Evolutionary conservation across 2,797 vertebrate genomes (phyloP), one percentile per base, ranked within the genome.

Genomic region (Echiichthys vipera): DNA sequence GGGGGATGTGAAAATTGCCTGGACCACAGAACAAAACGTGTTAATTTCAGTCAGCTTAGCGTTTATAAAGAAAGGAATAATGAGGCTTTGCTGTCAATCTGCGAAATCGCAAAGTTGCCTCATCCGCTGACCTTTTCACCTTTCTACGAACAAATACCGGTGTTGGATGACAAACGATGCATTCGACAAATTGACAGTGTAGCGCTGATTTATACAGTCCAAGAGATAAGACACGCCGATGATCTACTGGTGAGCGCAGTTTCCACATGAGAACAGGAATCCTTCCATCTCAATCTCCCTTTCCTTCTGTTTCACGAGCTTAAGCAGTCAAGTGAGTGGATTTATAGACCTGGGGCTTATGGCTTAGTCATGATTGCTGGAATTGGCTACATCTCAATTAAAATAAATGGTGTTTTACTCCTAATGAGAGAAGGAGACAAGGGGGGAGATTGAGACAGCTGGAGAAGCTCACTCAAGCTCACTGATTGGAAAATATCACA

Each of bases 301-400:
- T 77, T 90, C 78, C 84, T 75, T 86, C 81, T 86, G 81, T 87
- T 88, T 89, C 63, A 56, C 13, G 70, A 71, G 85, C 85, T 88
- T 89, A 91, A 80, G 83, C 88, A 91, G 88, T 91, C 90, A 93
- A 92, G 86, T 85, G 84, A 86, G 77, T 89, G 88, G 91, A 93
- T 94, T 94, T 94, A 93, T 84, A 83, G 86, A 87, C 85, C 75
- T 69, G 79, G 83, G 83, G 91, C 91, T 93, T 87, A 85, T 55
- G 84, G 89, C 88, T 94, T 89, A 90, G 86, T 81, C 79, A 42
- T 84, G 92, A 94, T 92, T 93, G 87, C 91, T 93, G 92, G 89
- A 88, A 89, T 88, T 92, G 91, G 91, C 84, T 80, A 59, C 7
- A 56, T 88, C 85, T 92, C 88, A 85, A 91, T 93, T 88, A 83